Evolutionary conservation across 2,797 vertebrate species (phyloP), one percentile per base, ranked within the genome.

Genomic region (Nyctalus aviator): DNA sequence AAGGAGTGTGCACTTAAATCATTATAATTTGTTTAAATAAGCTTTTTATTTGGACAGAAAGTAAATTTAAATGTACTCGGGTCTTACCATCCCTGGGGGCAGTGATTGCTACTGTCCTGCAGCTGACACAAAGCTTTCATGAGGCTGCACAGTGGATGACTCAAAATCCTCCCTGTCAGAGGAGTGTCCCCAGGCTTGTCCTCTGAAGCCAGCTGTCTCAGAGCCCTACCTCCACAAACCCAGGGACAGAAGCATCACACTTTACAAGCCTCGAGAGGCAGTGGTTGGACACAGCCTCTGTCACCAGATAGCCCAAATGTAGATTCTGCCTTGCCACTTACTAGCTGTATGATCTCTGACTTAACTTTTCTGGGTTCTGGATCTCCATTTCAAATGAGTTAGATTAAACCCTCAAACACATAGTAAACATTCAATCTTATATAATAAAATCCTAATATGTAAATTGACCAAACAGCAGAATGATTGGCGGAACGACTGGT

Each of bases 41-140:
- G n/a, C 21, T 57, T 82, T 88, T 90, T 59, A 85, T 75, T 84
- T 72, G 30, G 11, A 87, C 8, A 94, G 9, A 77, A 93, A 91
- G 32, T 64, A 82, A 73, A 85, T 73, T 83, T 92, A 20, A n/a
- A 62, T 85, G 17, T 69, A 37, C 30, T 62, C 30, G 35, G 20
- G 32, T 57, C 46, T 84, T 77, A 69, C 41, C 30, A 77, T 77
- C 15, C 17, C 30, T 32, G n/a, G 30, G 37, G 37, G 35, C 32
- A 68, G 10, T 53, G 46, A 75, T 20, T n/a, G 17, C 30, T 68
- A 55, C 21, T 84, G 21, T 30, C 48, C 55, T 37, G 4, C 14
- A 27, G 81, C 59, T 84, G 41, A 64, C 17, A 62, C 23, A 25
- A 53, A 50, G 27, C 57, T 81, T 44, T 62, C 41, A 37, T 20